Percentiles rank a stretch among this genome's conserved stretches.
Evolutionary conservation across 1,140 invertebrate species (phyloP).

Genomic region (Drosophila obscura): DNA sequence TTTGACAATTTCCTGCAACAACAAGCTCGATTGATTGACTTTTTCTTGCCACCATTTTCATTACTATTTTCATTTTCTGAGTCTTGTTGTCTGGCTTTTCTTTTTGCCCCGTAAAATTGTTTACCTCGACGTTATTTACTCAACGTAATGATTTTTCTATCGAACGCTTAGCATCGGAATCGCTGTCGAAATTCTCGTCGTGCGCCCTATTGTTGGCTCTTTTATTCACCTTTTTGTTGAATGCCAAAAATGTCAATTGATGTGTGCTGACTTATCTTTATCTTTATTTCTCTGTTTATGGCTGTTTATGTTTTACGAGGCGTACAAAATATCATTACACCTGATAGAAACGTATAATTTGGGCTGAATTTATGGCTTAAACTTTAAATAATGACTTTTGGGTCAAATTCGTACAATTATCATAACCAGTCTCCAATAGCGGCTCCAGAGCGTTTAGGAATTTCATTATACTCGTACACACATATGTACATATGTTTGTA

Average conservation of each 20-base stretch:
- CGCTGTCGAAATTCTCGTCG: conserved; percentile 5
- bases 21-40: conserved; percentile 63
- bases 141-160: conserved; percentile 65
- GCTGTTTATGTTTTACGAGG: conserved; percentile 64
- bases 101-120: conserved; percentile 46
- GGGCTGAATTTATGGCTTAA: conserved; percentile 18
- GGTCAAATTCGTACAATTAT: conserved; percentile 6
- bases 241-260: conserved; percentile 48
- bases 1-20: conserved; percentile 50
- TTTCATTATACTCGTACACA: too few relatives aligned
- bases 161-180: conserved; percentile 41
- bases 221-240: conserved; percentile 48
- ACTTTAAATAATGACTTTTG: conserved; percentile 29
- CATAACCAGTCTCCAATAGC: too few relatives aligned
- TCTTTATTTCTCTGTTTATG: conserved; percentile 39
- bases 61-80: conserved; percentile 71
- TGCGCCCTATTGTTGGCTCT: conserved; percentile 20
- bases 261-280: conserved; percentile 25
- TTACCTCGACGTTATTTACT: conserved; percentile 59
- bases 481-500: too few relatives aligned
- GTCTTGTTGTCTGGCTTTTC: conserved; percentile 20
- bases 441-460: too few relatives aligned
- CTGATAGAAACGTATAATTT: conserved; percentile 48
- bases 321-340: conserved; percentile 67
- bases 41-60: conserved; percentile 65